Percentiles rank a stretch among this genome's conserved stretches.
These are phyloP conservation scores for Drosophila sordidula DNA, from an alignment of 2,888 invertebrate species.

Conservation along the genomic window DNA sequence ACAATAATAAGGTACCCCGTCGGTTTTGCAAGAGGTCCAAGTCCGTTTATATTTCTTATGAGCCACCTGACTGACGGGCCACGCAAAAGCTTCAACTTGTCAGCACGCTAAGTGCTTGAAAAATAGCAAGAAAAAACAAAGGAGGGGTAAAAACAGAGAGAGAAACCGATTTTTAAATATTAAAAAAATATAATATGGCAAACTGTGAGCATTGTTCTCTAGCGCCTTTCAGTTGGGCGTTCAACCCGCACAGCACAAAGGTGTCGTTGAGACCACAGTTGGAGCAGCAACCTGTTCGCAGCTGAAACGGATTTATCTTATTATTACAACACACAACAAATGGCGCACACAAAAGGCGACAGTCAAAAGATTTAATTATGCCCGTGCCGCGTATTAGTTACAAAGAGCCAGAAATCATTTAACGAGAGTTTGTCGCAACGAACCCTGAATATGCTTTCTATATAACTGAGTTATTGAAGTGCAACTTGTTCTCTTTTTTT, in stretches of 20 bases:
- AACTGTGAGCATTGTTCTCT: slow-evolving; percentile 67
- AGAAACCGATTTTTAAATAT: slow-evolving; percentile 52
- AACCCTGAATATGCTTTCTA: slow-evolving; percentile 21
- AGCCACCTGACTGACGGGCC: slow-evolving; percentile 71
- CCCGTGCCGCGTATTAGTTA: slow-evolving; percentile 71
- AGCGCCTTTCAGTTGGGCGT: slow-evolving; percentile 76
- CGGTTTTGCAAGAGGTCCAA: slow-evolving; percentile 62
- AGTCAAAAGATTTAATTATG: slow-evolving; percentile 73
- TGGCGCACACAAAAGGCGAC: slow-evolving; percentile 56
- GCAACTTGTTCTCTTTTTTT: background rate
- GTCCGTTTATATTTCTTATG: slow-evolving; percentile 60
- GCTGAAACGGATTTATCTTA: slow-evolving; percentile 73
- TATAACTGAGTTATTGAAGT: background rate
- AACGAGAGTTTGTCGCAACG: background rate
- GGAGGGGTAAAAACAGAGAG: slow-evolving; percentile 15
- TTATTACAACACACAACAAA: slow-evolving; percentile 71
- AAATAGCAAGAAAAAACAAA: slow-evolving; percentile 51
- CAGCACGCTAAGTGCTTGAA: slow-evolving; percentile 79
- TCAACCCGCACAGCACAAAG: slow-evolving; percentile 71
- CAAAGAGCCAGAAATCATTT: slow-evolving; percentile 31
- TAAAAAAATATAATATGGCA: slow-evolving; percentile 57
- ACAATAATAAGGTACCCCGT: slow-evolving; percentile 44
- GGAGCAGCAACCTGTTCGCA: slow-evolving; percentile 68
- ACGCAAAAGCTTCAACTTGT: slow-evolving; percentile 80
- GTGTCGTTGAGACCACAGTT: slow-evolving; percentile 35